Conservation (phyloP, 2,888 invertebrate genomes). For the Pandemis cinnamomeana region DNA sequence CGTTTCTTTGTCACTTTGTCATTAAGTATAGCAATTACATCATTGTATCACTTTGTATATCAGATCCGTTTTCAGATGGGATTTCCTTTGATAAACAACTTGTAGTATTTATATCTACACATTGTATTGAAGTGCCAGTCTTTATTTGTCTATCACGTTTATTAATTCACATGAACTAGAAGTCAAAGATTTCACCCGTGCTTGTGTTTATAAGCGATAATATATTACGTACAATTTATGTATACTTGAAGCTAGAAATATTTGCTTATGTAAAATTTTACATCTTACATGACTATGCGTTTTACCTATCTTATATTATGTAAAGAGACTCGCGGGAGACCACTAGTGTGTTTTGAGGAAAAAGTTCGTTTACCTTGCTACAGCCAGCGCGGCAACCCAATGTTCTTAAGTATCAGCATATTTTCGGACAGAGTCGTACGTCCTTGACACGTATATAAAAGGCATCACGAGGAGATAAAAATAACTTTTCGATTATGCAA, state of each 20-base stretch:
- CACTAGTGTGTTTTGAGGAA: slow-evolving; percentile 29
- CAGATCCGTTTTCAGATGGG: slow-evolving; percentile 65
- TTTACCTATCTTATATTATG: slow-evolving; percentile 11
- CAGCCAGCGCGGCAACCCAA: slow-evolving; percentile 18
- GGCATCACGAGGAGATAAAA: slow-evolving; percentile 31
- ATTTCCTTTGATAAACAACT: slow-evolving; percentile 57
- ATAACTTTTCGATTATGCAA: slow-evolving; percentile 31
- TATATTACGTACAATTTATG: not conserved
- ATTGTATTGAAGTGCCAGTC: slow-evolving; percentile 10
- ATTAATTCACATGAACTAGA: not conserved
- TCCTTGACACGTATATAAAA: slow-evolving; percentile 41
- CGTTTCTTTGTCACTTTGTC: slow-evolving; percentile 37
- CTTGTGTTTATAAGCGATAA: not conserved
- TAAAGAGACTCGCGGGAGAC: slow-evolving; percentile 13
- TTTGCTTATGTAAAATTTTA: slow-evolving; percentile 1
- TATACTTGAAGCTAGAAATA: slow-evolving; percentile 1
- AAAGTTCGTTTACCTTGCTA: slow-evolving; percentile 41
- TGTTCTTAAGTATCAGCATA: slow-evolving; percentile 29
- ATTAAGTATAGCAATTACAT: slow-evolving; percentile 52
- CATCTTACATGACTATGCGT: not conserved
- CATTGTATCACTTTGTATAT: slow-evolving; percentile 55
- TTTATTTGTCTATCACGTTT: not conserved
- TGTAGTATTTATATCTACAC: slow-evolving; percentile 47
- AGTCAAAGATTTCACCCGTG: not conserved
- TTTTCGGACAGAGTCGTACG: slow-evolving; percentile 30